phyloP scores from a whole-genome alignment of 2,113 vertebrate species.

The Amphiprion percula region DNA sequence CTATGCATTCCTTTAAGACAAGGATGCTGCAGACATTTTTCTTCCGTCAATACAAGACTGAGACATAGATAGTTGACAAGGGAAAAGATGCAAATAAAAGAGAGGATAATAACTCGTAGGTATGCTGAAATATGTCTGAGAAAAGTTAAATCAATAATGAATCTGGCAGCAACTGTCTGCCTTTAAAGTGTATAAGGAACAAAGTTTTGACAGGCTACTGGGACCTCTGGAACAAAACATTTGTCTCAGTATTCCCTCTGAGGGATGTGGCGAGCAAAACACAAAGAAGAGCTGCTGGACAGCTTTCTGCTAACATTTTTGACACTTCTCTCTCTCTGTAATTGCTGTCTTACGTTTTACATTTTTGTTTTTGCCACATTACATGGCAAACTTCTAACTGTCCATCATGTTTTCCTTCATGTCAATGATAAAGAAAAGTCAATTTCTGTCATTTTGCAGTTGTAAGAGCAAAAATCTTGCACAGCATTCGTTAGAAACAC shows the following conservation, averaged over 20 bases:
- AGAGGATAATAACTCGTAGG: neutral
- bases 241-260: neutral
- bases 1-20: neutral
- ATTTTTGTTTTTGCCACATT: no score
- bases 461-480: neutral
- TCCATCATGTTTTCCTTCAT: neutral
- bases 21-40: constrained; percentile 41
- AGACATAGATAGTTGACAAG: neutral
- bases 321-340: neutral
- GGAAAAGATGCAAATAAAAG: constrained; percentile 19
- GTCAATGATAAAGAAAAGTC: neutral
- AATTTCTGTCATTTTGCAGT: neutral
- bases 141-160: neutral
- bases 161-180: constrained; percentile 1
- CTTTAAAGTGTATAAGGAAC: constrained; percentile 2
- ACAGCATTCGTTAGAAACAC: neutral
- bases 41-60: neutral
- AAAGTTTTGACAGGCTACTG: constrained; percentile 18
- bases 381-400: neutral
- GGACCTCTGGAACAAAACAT: constrained; percentile 30
- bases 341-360: neutral
- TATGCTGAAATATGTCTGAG: constrained; percentile 6
- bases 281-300: constrained; percentile 19
- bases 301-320: neutral
- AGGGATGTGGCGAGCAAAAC: constrained; percentile 13